Percentiles rank a stretch among this genome's conserved stretches.
phyloP scores from a whole-genome alignment of 2,113 vertebrate species.

The Sakesphorus luctuosus region DNA sequence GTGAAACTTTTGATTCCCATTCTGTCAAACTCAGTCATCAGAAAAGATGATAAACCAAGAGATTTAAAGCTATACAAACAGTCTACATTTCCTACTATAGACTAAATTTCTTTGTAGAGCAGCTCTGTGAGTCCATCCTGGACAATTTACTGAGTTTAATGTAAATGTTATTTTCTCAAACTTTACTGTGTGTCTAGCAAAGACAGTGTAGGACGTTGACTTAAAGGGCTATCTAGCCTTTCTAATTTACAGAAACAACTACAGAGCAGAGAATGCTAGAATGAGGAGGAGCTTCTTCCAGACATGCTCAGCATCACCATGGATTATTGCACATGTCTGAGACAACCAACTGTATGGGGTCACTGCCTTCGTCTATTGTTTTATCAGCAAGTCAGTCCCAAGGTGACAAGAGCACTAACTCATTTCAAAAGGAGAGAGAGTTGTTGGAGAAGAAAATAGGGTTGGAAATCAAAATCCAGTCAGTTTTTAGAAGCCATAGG shows the following conservation, averaged over 20 bases:
- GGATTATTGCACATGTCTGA: background rate
- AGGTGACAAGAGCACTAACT: background rate
- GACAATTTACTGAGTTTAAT: background rate
- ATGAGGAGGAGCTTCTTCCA: background rate
- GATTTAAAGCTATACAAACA: background rate
- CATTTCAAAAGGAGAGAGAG: background rate
- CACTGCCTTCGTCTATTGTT: background rate
- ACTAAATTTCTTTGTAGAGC: background rate
- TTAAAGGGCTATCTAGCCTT: background rate
- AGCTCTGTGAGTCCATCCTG: background rate
- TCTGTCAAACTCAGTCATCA: background rate
- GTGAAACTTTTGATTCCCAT: background rate
- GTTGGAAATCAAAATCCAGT: background rate
- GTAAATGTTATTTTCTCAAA: background rate
- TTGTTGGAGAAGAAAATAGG: background rate
- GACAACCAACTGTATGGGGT: background rate
- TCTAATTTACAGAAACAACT: background rate
- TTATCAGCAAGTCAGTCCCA: slow-evolving; percentile 7
- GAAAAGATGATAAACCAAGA: background rate
- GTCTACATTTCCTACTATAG: background rate
- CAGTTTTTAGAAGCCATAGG: background rate
- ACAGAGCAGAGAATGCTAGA: background rate
- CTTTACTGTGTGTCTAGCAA: background rate
- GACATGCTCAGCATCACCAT: background rate
- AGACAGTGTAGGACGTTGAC: background rate